Conservation (phyloP, 2,797 vertebrate species). For the Anisognathus igniventris region DNA sequence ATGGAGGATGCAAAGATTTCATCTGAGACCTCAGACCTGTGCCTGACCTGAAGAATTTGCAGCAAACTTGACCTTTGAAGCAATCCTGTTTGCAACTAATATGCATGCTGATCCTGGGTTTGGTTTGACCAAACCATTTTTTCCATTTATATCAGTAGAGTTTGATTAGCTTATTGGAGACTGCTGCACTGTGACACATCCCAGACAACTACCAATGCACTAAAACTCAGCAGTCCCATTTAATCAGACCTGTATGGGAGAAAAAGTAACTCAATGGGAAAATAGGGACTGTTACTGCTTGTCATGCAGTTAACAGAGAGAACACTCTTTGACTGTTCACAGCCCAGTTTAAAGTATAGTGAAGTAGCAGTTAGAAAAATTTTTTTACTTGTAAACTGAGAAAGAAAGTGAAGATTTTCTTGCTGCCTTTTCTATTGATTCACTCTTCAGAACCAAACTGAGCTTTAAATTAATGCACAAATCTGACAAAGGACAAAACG, state of each 20-base stretch:
- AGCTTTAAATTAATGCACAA: constrained; percentile 6
- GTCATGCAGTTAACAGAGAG: not conserved
- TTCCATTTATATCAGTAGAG: not conserved
- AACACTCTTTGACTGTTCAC: not conserved
- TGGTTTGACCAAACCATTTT: not conserved
- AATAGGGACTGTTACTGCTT: not conserved
- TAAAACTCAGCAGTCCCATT: not conserved
- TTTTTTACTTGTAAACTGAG: not conserved
- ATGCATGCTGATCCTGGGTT: not conserved
- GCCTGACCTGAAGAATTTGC: not conserved
- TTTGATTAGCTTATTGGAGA: not conserved
- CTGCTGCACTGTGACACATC: not conserved
- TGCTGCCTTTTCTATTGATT: not conserved
- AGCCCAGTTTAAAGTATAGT: not conserved
- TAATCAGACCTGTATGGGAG: not conserved
- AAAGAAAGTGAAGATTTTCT: not conserved
- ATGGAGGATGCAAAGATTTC: not conserved
- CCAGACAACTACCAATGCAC: not conserved
- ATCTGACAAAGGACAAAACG: constrained; percentile 18
- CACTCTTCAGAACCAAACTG: not conserved
- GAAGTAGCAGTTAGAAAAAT: not conserved
- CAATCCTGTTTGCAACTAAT: not conserved
- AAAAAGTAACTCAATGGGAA: not conserved
- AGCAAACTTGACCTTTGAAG: not conserved
- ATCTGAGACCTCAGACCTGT: not conserved